These are phyloP conservation scores for Cettia cetti DNA, from an alignment of 2,113 vertebrate genomes.

Conservation along the genomic window DNA sequence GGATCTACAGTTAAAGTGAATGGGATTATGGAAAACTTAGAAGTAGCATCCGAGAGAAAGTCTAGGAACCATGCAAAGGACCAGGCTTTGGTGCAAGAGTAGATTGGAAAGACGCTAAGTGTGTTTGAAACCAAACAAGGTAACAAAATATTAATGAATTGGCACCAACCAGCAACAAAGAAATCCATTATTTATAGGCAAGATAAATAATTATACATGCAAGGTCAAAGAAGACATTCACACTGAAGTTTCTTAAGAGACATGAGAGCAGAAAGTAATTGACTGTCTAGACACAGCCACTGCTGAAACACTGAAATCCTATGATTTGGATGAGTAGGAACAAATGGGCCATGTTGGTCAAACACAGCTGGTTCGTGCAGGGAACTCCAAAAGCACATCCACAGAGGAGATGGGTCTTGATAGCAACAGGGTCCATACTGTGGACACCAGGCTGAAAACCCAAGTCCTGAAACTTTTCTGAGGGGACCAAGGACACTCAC, in stretches of 20 bases:
- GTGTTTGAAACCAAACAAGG: conserved; percentile 11
- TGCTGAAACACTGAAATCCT: not conserved
- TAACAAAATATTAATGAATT: conserved; percentile 51
- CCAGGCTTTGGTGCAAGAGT: not conserved
- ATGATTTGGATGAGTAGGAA: not conserved
- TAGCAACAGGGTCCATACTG: not conserved
- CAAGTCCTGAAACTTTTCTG: accelerated
- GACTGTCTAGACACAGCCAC: conserved; percentile 23
- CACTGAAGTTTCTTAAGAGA: conserved; percentile 4
- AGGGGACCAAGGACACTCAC: not conserved
- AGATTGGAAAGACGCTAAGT: not conserved
- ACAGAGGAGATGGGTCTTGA: not conserved
- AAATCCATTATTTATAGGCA: conserved; percentile 44
- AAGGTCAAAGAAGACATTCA: not conserved
- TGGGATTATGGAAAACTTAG: not conserved
- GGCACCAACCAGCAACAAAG: conserved; percentile 11
- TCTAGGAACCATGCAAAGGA: not conserved
- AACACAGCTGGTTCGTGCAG: not conserved
- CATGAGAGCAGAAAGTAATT: not conserved
- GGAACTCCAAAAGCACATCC: not conserved
- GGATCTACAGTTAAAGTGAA: not conserved
- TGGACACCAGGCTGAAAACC: not conserved
- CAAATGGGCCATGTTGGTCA: not conserved
- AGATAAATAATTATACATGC: conserved; percentile 44
- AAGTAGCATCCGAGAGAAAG: not conserved